These are phyloP conservation scores for Lagopus muta DNA, from an alignment of 2,113 vertebrate species.

Conservation along the genomic window DNA sequence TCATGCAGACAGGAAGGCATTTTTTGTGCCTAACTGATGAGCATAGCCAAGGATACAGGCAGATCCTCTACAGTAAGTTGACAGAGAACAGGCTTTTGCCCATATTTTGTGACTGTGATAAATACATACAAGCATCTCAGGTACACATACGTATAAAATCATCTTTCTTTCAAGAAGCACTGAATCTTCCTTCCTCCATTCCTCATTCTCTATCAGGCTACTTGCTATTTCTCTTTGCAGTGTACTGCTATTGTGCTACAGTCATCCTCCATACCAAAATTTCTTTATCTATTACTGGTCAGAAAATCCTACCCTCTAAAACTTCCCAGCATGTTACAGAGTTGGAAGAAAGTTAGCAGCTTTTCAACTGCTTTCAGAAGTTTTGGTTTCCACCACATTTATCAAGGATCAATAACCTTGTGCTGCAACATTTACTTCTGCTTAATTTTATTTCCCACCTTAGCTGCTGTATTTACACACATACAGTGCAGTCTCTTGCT, in stretches of 20 bases:
- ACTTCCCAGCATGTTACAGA: not conserved
- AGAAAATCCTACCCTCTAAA: not conserved
- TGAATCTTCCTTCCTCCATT: not conserved
- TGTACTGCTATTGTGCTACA: not conserved
- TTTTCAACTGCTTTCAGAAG: constrained; percentile 10
- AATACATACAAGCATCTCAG: not conserved
- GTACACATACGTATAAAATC: rapidly evolving
- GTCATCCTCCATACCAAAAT: not conserved
- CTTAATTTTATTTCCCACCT: not conserved
- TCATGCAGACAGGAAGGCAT: not conserved
- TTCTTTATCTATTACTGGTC: not conserved
- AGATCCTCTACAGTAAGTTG: not conserved
- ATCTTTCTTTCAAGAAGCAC: not conserved
- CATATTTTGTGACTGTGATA: not conserved
- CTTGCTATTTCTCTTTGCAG: not conserved
- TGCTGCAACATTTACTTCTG: not conserved
- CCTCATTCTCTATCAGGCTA: not conserved
- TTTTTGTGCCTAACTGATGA: not conserved
- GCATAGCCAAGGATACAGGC: not conserved
- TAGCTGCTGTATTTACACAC: not conserved
- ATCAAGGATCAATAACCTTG: not conserved
- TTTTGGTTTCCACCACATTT: not conserved
- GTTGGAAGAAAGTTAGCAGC: constrained; percentile 31
- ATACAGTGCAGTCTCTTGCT: not conserved
- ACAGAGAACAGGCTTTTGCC: not conserved